Evolutionary conservation across 2,888 invertebrate species (phyloP), one percentile per base, ranked within the genome.

Genomic region (Ashinkailepas kermadecensis): DNA sequence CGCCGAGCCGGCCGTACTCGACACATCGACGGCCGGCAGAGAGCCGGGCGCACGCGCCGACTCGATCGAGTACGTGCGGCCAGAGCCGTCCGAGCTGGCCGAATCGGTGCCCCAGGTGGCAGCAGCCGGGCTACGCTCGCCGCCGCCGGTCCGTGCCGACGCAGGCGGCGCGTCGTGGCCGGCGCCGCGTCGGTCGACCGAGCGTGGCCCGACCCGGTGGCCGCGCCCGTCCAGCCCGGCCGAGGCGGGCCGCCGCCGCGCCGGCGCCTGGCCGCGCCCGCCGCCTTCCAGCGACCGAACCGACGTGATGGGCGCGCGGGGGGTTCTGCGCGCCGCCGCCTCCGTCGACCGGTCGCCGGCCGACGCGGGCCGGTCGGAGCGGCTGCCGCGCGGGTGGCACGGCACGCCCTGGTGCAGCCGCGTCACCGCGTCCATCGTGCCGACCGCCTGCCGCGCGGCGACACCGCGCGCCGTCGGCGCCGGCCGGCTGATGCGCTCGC

Each of bases 391-490:
- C 54, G 74, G 74, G 8, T 54, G 74, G 18, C 54, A 25, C 54
- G 74, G 74, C 54, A 54, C 74, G 54, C 74, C 74, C 39, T 13
- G 74, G 74, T 74, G 74, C 74, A 74, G 74, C 7, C 74, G 74
- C 15, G 54, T 18, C 54, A 74, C 74, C 10, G 23, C 10, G 7
- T 67, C 65, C 9, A 21, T 21, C 65, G 23, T 23, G 59, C 2
- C 23, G 23, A 23, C 23, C 65, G 23, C 21, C 23, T 23, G 9
- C 23, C 9, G 11, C 65, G 23, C 23, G 9, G 4, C 65, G 23
- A 10, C 10, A 18, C 8, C 18, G 18, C 15, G 0, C 65, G 23
- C 65, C 65, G 23, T 11, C 23, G 21, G 21, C 23, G 3, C 23
- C 23, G 15, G 21, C 54, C 54, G 9, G 54, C 4, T 74, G 23